These are phyloP conservation scores for Cyphomyrus discorhynchus DNA, from an alignment of 2,113 vertebrate species.

Conservation along the genomic window DNA sequence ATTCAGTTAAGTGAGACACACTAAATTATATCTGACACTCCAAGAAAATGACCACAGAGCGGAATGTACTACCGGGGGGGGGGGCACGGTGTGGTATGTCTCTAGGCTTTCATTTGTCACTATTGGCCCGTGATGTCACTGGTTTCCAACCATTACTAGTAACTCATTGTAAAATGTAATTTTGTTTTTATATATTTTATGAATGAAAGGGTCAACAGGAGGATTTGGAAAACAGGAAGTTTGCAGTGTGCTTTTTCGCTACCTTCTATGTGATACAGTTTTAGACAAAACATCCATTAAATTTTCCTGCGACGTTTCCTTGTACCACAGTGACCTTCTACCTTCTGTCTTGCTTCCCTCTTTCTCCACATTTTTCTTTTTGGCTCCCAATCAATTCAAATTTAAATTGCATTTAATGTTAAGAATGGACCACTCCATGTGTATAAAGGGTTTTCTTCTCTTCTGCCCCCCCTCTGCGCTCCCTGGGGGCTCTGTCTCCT, in stretches of 20 bases:
- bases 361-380: background rate
- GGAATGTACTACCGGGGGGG: slow-evolving; percentile 47
- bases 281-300: background rate
- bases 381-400: background rate
- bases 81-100: slow-evolving; percentile 14
- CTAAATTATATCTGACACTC: slow-evolving; percentile 95
- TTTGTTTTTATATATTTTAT: background rate
- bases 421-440: background rate
- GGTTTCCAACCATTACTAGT: slow-evolving; percentile 46
- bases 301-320: background rate
- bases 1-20: slow-evolving; percentile 85
- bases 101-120: background rate
- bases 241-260: background rate
- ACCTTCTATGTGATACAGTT: background rate
- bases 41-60: slow-evolving; percentile 77
- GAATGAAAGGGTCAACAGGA: background rate
- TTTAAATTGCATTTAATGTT: slow-evolving; percentile 6
- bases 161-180: slow-evolving; percentile 34
- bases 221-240: background rate
- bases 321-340: background rate
- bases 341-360: background rate
- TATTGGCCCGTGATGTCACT: slow-evolving; percentile 48
- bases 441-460: background rate
- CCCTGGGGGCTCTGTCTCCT: slow-evolving; percentile 16
- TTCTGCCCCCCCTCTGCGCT: slow-evolving; percentile 19